These are phyloP conservation scores for Eptatretus burgeri DNA, from an alignment of 2,113 vertebrate species.

Conservation along the genomic window DNA sequence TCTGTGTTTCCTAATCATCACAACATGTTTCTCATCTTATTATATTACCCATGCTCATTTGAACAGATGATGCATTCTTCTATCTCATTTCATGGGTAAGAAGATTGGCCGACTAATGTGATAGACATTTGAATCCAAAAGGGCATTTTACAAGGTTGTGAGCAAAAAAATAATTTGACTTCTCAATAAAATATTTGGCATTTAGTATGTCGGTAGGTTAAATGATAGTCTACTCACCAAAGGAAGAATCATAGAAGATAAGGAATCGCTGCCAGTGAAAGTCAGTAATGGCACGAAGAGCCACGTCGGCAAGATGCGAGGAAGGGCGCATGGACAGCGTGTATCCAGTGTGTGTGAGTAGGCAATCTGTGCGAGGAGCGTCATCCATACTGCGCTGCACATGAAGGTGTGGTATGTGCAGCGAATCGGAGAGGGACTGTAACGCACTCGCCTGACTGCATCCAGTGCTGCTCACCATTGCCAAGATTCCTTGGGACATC, in stretches of 20 bases:
- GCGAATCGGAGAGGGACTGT: constrained; percentile 65
- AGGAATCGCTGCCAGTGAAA: constrained; percentile 98
- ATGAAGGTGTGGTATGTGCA: constrained; percentile 96
- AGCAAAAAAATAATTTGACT: too few relatives aligned
- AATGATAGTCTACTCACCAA: constrained; percentile 24
- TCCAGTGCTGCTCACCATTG: constrained; percentile 80
- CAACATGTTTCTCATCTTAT: too few relatives aligned
- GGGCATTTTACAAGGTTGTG: too few relatives aligned
- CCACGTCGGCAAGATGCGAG: constrained; percentile 77
- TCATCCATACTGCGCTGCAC: constrained; percentile 55
- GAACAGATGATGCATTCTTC: too few relatives aligned
- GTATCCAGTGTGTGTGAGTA: constrained; percentile 43
- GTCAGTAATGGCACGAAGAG: constrained; percentile 65
- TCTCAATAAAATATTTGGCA: too few relatives aligned
- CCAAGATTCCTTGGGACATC: constrained; percentile 93
- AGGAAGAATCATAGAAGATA: constrained; percentile 78
- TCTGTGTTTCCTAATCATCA: too few relatives aligned
- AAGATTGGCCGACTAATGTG: too few relatives aligned
- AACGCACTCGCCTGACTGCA: constrained; percentile 79
- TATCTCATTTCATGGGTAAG: too few relatives aligned
- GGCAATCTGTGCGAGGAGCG: constrained; percentile 51
- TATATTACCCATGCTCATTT: too few relatives aligned
- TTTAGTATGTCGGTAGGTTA: too few relatives aligned
- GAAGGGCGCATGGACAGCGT: constrained; percentile 76
- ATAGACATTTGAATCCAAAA: too few relatives aligned